A percentile compares a stretch with the other conserved stretches of the same genome.
Evolutionary conservation across 1,140 invertebrate species (phyloP).

Genomic region (Proales similis): DNA sequence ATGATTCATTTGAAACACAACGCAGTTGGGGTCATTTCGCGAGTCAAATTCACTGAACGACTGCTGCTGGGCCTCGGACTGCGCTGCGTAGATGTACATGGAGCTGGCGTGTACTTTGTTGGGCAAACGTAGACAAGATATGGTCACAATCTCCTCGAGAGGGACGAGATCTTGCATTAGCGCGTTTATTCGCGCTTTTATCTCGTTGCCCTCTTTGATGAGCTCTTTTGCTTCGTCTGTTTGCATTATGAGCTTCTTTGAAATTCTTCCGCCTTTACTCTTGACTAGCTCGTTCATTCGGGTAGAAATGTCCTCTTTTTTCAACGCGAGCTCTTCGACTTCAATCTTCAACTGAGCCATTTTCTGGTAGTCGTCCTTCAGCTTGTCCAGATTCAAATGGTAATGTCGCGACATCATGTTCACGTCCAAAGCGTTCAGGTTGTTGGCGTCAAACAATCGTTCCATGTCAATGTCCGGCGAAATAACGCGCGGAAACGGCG

Average conservation of each 20-base stretch:
- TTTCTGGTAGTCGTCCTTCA: conserved; percentile 24
- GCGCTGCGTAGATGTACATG: conserved; percentile 17
- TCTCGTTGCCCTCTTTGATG: conserved; percentile 13
- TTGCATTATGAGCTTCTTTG: conserved; percentile 25
- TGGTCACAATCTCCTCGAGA: conserved; percentile 22
- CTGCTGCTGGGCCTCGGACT: too few relatives aligned
- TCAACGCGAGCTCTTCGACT: background rate
- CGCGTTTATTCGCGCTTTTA: conserved; percentile 13
- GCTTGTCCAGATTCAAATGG: conserved; percentile 16
- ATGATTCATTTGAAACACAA: too few relatives aligned
- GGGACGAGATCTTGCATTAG: conserved; percentile 5
- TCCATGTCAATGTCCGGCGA: conserved; percentile 18
- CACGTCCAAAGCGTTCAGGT: conserved; percentile 9
- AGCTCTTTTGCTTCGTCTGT: conserved; percentile 6
- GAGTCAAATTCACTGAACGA: too few relatives aligned
- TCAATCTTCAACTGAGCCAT: conserved; percentile 6
- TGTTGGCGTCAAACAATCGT: conserved; percentile 18
- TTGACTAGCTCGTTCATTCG: conserved; percentile 24
- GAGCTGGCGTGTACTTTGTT: conserved; percentile 4
- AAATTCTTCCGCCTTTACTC: background rate
- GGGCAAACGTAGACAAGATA: conserved; percentile 9
- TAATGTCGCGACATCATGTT: conserved; percentile 5
- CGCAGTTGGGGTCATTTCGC: too few relatives aligned
- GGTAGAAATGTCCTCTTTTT: conserved; percentile 15
- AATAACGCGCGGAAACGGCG: conserved; percentile 9